Percentiles rank a stretch among this genome's conserved stretches.
Conservation (phyloP, 2,797 vertebrate genomes). For the Oreonectes daqikongensis region DNA sequence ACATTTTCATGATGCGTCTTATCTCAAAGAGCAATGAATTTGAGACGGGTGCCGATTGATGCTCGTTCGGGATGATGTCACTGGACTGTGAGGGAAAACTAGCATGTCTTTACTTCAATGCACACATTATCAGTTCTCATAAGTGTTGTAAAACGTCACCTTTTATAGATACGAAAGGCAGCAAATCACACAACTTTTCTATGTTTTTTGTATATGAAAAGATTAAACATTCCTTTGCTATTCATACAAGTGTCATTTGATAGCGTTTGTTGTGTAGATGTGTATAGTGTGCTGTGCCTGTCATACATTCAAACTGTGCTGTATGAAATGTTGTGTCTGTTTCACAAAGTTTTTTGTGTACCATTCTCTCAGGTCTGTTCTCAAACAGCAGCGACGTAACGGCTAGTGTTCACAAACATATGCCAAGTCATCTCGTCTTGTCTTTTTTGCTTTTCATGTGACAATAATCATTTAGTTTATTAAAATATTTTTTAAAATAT, state of each 20-base stretch:
- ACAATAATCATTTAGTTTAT: slow-evolving; percentile 68
- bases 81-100: not conserved
- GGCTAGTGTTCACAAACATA: slow-evolving; percentile 36
- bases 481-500: slow-evolving; percentile 70
- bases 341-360: slow-evolving; percentile 50
- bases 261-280: slow-evolving; percentile 49
- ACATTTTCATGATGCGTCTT: not conserved
- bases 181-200: slow-evolving; percentile 76
- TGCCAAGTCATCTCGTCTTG: not conserved
- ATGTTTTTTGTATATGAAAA: slow-evolving; percentile 74
- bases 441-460: slow-evolving; percentile 64
- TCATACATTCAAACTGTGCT: slow-evolving; percentile 55
- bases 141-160: slow-evolving; percentile 75
- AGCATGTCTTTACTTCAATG: not conserved
- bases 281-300: slow-evolving; percentile 58
- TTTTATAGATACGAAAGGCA: slow-evolving; percentile 71
- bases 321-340: too few relatives aligned
- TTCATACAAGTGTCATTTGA: slow-evolving; percentile 61
- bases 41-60: not conserved
- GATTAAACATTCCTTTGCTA: slow-evolving; percentile 39
- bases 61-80: not conserved
- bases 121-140: slow-evolving; percentile 22
- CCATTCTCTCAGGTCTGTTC: slow-evolving; percentile 41
- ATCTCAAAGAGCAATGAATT: too few relatives aligned
- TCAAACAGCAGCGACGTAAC: slow-evolving; percentile 58